Conservation (phyloP, 2,888 invertebrate genomes). For the Andrena bicolor region DNA sequence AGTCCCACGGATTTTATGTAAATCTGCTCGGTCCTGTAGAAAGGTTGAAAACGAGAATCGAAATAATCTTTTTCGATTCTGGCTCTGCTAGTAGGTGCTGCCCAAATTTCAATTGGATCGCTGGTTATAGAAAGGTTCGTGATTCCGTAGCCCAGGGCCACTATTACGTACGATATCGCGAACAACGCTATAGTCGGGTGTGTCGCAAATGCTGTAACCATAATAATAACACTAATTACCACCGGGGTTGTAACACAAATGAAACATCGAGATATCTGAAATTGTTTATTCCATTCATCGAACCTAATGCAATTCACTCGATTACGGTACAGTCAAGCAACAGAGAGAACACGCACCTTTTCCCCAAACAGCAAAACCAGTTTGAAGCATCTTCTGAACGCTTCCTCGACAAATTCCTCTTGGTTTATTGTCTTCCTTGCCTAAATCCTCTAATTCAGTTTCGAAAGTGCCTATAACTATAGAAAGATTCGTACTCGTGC, state of each 20-base stretch:
- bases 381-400: neutral
- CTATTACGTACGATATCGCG: slow-evolving; percentile 88
- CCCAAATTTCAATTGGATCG: slow-evolving; percentile 97
- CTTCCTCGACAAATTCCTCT: neutral
- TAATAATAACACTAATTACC: neutral
- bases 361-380: slow-evolving; percentile 47
- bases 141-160: slow-evolving; percentile 90
- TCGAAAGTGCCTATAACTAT: neutral
- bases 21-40: slow-evolving; percentile 95
- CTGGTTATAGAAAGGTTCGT: slow-evolving; percentile 90
- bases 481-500: neutral
- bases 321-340: too few species aligned
- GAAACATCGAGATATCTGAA: too few species aligned
- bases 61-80: slow-evolving; percentile 94
- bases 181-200: slow-evolving; percentile 89
- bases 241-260: neutral
- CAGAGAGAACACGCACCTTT: slow-evolving; percentile 16
- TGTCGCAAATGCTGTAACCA: slow-evolving; percentile 88
- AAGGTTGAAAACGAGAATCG: slow-evolving; percentile 94
- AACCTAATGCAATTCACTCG: too few species aligned
- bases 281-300: too few species aligned
- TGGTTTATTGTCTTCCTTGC: neutral
- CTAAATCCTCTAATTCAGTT: neutral
- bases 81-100: slow-evolving; percentile 92
- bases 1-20: slow-evolving; percentile 90